phyloP scores from a whole-genome alignment of 2,888 invertebrate genomes.

The Morpho achilles region DNA sequence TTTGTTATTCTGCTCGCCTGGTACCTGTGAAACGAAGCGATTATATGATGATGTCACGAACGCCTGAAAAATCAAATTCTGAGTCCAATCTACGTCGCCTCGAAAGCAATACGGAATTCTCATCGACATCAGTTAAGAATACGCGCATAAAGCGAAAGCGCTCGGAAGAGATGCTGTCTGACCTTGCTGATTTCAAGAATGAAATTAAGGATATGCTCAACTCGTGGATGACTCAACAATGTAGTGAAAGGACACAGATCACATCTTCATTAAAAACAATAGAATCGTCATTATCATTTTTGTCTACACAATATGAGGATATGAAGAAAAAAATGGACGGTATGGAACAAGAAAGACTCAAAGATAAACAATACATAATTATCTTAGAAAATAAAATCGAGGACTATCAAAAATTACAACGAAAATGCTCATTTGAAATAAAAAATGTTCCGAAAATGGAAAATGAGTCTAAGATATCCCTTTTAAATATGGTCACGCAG shows the following conservation, averaged over 20 bases:
- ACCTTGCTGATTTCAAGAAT: too few relatives aligned
- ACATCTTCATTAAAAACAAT: neutral
- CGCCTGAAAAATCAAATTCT: too few relatives aligned
- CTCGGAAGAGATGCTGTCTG: too few relatives aligned
- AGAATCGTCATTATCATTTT: neutral
- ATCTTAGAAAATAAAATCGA: conserved; percentile 13
- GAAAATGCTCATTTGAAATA: conserved; percentile 13
- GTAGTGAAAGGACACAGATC: neutral
- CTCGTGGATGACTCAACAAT: neutral
- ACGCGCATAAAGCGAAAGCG: too few relatives aligned
- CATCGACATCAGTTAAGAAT: too few relatives aligned
- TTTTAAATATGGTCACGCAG: conserved; percentile 3
- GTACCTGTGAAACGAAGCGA: too few relatives aligned
- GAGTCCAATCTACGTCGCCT: too few relatives aligned
- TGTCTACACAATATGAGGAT: neutral
- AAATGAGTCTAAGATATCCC: conserved; percentile 12
- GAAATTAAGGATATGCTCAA: too few relatives aligned
- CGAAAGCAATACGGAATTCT: too few relatives aligned
- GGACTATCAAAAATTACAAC: conserved; percentile 11
- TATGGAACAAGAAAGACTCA: conserved; percentile 2
- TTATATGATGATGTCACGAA: too few relatives aligned
- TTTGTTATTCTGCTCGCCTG: too few relatives aligned
- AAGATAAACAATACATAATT: conserved; percentile 14
- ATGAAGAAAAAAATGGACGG: neutral
- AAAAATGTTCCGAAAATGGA: conserved; percentile 15